These are phyloP conservation scores for Aegotheles bennettii DNA, from an alignment of 2,113 vertebrate genomes.

Conservation along the genomic window DNA sequence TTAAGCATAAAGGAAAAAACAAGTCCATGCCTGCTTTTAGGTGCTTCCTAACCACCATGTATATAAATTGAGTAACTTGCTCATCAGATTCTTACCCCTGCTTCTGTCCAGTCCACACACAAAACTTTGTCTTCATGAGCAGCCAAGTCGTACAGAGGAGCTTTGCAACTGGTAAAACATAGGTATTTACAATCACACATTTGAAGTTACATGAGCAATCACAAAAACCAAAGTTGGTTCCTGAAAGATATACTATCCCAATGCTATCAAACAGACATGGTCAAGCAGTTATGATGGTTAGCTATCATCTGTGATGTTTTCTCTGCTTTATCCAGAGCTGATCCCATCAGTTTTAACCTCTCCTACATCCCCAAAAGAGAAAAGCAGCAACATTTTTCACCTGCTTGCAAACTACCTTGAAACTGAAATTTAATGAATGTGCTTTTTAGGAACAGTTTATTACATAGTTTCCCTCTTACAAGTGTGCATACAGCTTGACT, in stretches of 20 bases:
- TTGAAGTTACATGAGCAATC: background rate
- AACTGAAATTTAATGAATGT: background rate
- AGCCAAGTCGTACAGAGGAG: constrained; percentile 93
- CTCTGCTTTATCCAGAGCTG: background rate
- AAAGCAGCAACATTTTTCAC: background rate
- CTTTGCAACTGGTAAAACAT: constrained; percentile 83
- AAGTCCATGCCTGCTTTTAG: background rate
- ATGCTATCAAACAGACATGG: background rate
- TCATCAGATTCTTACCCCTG: constrained; percentile 80
- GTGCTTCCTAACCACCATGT: background rate
- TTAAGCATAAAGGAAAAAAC: background rate
- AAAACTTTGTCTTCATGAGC: constrained; percentile 97
- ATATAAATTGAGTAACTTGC: background rate
- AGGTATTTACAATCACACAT: background rate
- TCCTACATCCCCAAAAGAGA: background rate
- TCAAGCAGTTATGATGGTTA: background rate
- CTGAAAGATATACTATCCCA: background rate
- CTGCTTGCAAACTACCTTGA: background rate
- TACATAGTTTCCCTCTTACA: background rate
- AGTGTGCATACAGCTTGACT: background rate
- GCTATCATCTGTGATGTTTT: background rate
- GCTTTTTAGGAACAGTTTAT: background rate
- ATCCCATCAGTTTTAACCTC: background rate
- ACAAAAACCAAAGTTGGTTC: background rate
- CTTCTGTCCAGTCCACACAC: constrained; percentile 95